Base-by-base conservation (phyloP, 2,888 invertebrate genomes). In the Scaptomyza tumidula region DNA sequence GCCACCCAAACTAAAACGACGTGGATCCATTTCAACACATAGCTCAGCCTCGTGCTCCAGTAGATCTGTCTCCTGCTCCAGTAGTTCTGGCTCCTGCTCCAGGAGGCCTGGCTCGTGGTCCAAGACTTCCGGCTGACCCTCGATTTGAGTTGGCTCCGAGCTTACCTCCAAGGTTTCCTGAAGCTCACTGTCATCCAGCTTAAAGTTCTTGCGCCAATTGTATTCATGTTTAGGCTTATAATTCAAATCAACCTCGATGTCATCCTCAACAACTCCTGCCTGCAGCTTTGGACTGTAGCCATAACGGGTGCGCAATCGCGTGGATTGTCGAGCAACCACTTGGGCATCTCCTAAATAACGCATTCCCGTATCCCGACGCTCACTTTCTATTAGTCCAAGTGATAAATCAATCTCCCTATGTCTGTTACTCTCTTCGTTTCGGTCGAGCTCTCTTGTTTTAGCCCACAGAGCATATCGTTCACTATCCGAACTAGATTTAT, bases 161-260 rank as follows among this genome's bases (percentile, higher is more conserved):
- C 16, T 43, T 5, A 7, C 0, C 4, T 58, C 43, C 1, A 46
- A 37, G 1, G 4, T 9, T 4, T 48, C 43, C 55, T 9, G 45
- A 2, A 19, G 43, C 1, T 75, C 85, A 3, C 29, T 49, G 24
- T 92, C 92, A 39, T 91, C 91, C n/a, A 92, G 61, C 43, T 88
- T 90, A 31, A 92, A 92, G 52, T 92, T 92, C 54, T 92, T 92
- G 6, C 92, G 86, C 92, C 92, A 92, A 43, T 92, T 92, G 60
- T 92, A 92, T 48, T 92, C 92, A n/a, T 80, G 75, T 41, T 89
- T 91, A 0, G 92, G 92, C n/a, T 77, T 89, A 52, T 91, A 91
- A 33, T 90, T 90, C 11, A 92, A 35, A 57, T 92, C 91, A 4
- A 91, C 88, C 7, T 91, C 90, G 1, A 86, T 60, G 29, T 90